These are phyloP conservation scores for Sesamia nonagrioides DNA, from an alignment of 1,140 invertebrate species.

Conservation along the genomic window DNA sequence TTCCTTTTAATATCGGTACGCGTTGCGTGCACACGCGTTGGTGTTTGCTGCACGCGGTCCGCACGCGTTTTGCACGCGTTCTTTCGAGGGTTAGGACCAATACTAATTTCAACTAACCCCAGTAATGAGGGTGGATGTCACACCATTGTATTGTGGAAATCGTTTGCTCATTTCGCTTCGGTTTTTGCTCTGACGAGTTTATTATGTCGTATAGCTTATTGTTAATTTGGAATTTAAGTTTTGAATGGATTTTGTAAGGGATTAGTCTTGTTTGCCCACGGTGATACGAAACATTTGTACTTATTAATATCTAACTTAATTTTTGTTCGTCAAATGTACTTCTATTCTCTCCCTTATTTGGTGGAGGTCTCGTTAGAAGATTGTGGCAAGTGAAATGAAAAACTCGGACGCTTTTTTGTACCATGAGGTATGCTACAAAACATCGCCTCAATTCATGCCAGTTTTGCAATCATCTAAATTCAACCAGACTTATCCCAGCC, in stretches of 20 bases:
- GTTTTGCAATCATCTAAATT: too few relatives aligned
- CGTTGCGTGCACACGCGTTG: constrained; percentile 71
- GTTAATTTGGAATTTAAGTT: not conserved
- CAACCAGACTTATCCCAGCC: too few relatives aligned
- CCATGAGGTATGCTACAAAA: too few relatives aligned
- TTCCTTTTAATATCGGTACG: constrained; percentile 73
- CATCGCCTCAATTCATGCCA: too few relatives aligned
- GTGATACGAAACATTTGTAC: too few relatives aligned
- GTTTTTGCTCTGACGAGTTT: constrained; percentile 47
- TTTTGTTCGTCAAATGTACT: too few relatives aligned
- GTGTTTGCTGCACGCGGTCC: constrained; percentile 70
- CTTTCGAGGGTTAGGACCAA: constrained; percentile 66
- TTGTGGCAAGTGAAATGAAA: too few relatives aligned
- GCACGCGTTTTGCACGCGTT: constrained; percentile 61
- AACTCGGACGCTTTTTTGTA: too few relatives aligned
- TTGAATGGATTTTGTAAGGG: not conserved
- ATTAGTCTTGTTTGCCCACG: not conserved
- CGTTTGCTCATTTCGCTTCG: constrained; percentile 69
- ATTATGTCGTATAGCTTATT: constrained; percentile 14
- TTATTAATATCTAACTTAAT: too few relatives aligned
- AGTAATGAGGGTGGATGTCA: constrained; percentile 64
- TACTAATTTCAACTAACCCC: constrained; percentile 69
- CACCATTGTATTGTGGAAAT: constrained; percentile 58
- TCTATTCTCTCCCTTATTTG: too few relatives aligned
- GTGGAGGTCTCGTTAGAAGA: too few relatives aligned